These are phyloP conservation scores for Sweltsa coloradensis DNA, from an alignment of 1,140 invertebrate genomes.

Conservation along the genomic window DNA sequence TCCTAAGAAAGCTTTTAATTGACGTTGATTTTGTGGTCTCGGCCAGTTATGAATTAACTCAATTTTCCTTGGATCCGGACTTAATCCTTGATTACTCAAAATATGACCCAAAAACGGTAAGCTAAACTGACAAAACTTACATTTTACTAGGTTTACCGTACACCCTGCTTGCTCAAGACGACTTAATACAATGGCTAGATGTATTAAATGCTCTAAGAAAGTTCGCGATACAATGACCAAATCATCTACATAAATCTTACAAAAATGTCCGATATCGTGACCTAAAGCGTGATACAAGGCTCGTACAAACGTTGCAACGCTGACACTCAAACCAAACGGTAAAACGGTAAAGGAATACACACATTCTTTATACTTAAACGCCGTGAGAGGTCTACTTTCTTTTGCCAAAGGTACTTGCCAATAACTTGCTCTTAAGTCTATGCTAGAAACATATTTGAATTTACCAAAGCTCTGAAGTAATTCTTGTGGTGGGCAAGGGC, in stretches of 20 bases:
- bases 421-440: too few species aligned
- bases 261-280: constrained; percentile 4
- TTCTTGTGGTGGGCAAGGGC: too few species aligned
- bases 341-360: constrained; percentile 24
- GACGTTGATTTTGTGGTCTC: constrained; percentile 8
- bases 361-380: constrained; percentile 23
- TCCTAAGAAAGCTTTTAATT: constrained; percentile 16
- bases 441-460: too few species aligned
- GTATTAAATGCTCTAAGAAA: constrained; percentile 17
- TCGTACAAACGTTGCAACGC: background rate
- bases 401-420: constrained; percentile 25
- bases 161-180: constrained; percentile 15
- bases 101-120: constrained; percentile 13
- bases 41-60: constrained; percentile 7
- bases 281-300: constrained; percentile 4
- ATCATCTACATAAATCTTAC: constrained; percentile 20
- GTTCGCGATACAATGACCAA: constrained; percentile 16
- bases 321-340: constrained; percentile 24
- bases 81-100: constrained; percentile 3
- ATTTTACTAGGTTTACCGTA: constrained; percentile 18
- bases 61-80: constrained; percentile 6
- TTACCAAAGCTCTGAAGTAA: too few species aligned
- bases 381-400: constrained; percentile 23
- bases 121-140: constrained; percentile 12
- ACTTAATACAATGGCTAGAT: constrained; percentile 14